Conservation (phyloP, 30 jellyfish, hydroid and myxozoan genomes). For the Chrysaora quinquecirrha region DNA sequence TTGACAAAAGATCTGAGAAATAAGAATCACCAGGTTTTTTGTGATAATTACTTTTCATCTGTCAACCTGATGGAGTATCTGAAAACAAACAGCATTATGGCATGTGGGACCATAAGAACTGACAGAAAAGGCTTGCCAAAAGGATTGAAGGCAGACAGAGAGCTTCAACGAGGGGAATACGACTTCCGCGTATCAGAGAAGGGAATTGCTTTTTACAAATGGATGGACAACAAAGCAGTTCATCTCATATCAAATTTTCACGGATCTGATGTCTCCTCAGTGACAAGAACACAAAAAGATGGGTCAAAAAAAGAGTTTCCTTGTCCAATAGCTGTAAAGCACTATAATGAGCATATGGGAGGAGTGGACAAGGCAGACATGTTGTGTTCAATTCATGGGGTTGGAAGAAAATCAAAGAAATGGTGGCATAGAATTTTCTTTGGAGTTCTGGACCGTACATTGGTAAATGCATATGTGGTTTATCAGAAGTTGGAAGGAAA, state of each 20-base stretch:
- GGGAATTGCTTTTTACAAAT: conserved; percentile 39
- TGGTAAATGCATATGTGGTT: conserved; percentile 78
- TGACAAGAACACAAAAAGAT: conserved; percentile 47
- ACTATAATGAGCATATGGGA: conserved; percentile 71
- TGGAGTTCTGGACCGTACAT: conserved; percentile 71
- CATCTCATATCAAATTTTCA: conserved; percentile 59
- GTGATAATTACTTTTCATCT: conserved; percentile 48
- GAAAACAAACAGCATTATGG: background rate
- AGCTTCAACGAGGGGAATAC: conserved; percentile 63
- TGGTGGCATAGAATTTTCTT: conserved; percentile 84
- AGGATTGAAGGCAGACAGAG: conserved; percentile 50
- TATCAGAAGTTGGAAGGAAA: conserved; percentile 47
- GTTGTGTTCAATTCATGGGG: conserved; percentile 78
- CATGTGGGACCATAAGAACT: conserved; percentile 70
- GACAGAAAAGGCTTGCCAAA: conserved; percentile 60
- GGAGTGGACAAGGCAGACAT: conserved; percentile 86
- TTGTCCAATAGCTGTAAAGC: conserved; percentile 67
- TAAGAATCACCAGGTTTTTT: conserved; percentile 61
- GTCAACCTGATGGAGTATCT: conserved; percentile 65
- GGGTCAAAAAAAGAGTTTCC: conserved; percentile 24
- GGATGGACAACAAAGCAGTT: conserved; percentile 78
- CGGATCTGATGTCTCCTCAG: conserved; percentile 32
- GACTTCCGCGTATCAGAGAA: conserved; percentile 43
- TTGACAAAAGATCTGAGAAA: conserved; percentile 64
- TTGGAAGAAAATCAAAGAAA: conserved; percentile 62